Conservation (phyloP, 1,140 invertebrate genomes). For the Pristionchus pacificus region DNA sequence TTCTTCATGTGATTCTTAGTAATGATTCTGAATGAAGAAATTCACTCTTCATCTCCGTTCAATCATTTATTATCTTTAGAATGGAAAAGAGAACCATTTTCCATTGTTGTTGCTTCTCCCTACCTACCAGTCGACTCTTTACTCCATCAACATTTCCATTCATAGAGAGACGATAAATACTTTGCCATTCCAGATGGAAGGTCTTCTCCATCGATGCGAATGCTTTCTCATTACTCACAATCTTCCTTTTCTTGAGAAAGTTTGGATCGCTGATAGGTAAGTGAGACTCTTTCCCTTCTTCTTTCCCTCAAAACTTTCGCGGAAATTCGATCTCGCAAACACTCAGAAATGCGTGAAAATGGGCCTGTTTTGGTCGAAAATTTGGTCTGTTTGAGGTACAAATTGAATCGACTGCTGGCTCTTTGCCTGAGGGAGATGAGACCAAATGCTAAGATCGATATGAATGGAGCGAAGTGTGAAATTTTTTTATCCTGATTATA, state of each 20-base stretch:
- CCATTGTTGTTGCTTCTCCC: too few relatives aligned
- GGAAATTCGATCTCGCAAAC: not conserved
- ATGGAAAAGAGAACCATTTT: constrained; percentile 21
- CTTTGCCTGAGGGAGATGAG: constrained; percentile 52
- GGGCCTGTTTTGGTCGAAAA: too few relatives aligned
- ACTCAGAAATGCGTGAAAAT: not conserved
- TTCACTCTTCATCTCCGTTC: not conserved
- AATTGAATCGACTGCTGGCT: constrained; percentile 52
- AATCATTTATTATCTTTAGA: not conserved
- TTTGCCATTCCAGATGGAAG: constrained; percentile 50
- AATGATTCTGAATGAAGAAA: too few relatives aligned
- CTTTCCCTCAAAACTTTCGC: not conserved
- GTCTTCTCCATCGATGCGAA: constrained; percentile 54
- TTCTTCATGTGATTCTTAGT: too few relatives aligned
- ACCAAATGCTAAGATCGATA: constrained; percentile 45
- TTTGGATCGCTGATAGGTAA: constrained; percentile 53
- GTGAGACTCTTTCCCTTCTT: not conserved
- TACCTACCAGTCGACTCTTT: too few relatives aligned
- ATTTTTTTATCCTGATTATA: not conserved
- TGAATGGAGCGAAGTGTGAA: not conserved
- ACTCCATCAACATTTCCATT: too few relatives aligned
- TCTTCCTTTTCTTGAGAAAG: constrained; percentile 55
- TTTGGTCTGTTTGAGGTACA: constrained; percentile 38
- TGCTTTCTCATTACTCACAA: constrained; percentile 55
- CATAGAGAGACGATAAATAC: too few relatives aligned